phyloP scores from a whole-genome alignment of 2,888 invertebrate species.

The Candidula unifasciata region DNA sequence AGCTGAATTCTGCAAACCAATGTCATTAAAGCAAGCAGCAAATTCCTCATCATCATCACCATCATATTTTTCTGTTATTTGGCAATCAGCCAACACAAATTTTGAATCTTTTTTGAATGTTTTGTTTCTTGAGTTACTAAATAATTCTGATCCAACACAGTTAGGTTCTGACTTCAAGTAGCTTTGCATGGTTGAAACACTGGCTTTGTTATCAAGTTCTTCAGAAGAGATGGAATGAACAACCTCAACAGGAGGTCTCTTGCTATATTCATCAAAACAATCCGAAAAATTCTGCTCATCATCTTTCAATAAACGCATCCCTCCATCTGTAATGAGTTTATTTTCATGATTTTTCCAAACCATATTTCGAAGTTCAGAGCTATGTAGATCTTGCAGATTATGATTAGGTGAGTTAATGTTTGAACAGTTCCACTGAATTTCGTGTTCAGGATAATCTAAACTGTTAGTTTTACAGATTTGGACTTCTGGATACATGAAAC shows the following conservation, averaged over 20 bases:
- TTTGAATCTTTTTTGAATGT: constrained; percentile 15
- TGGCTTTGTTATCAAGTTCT: neutral
- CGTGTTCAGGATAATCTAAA: neutral
- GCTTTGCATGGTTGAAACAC: neutral
- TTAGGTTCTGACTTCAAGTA: neutral
- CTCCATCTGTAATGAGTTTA: neutral
- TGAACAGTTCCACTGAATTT: neutral
- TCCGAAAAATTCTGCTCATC: constrained; percentile 33
- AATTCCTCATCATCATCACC: constrained; percentile 19
- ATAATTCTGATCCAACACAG: neutral
- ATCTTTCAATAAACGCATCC: constrained; percentile 9
- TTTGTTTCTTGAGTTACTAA: neutral
- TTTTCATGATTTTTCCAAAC: neutral
- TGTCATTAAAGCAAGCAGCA: neutral
- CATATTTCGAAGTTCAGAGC: neutral
- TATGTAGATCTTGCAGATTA: neutral
- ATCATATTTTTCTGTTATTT: neutral
- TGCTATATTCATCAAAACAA: constrained; percentile 41
- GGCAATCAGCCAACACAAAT: too few species aligned
- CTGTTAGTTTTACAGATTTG: neutral
- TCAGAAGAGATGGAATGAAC: neutral
- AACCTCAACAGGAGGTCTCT: neutral
- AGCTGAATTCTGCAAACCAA: neutral
- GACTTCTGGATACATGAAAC: neutral
- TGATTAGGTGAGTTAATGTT: neutral